Evolutionary conservation across 2,888 invertebrate species (phyloP), one percentile per base, ranked within the genome.

Genomic region (Steinernema carpocapsae): DNA sequence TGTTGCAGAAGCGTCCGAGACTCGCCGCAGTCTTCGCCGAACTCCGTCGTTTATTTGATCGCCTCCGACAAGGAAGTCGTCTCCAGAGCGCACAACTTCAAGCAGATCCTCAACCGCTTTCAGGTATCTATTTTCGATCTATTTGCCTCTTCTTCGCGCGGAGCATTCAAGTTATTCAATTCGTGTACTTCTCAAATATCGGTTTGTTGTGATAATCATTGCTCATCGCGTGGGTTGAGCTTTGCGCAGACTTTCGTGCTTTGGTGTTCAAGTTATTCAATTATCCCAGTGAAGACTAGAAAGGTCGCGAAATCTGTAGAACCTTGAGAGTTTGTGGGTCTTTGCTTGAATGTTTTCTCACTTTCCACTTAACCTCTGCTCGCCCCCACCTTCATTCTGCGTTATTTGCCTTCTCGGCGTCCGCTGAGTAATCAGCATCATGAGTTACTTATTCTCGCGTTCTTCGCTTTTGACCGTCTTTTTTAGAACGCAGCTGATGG

Each of bases 11-110:
- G 32, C 29, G 6, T 29, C 17, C 32, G 22, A 3, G 56, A 24
- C 22, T 48, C 48, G 4, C 48, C 48, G 48, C 48, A 48, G 48
- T 56, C 56, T 6, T 56, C 51, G 19, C 51, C 51, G 51, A 51
- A 51, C 19, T n/a, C 56, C 56, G 10, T 6, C 37, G 56, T 32
- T 22, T 64, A 64, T n/a, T 32, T 64, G 7, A 32, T 64, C 64
- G 64, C 64, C 64, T 64, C 64, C 7, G 64, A 64, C 64, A 64
- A 64, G 32, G 64, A 64, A 26, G 64, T 64, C 64, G 64, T 64
- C 64, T 64, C 64, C 64, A 29, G 64, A 32, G 64, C 64, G 12
- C 29, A 64, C 64, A 64, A 64, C 64, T 64, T 64, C 64, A 29
- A 64, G 32, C 64, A 64, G 64, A 64, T 64, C n/a, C 64, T 64